phyloP scores from a whole-genome alignment of 1,140 invertebrate genomes.

The Rhynchophorus ferrugineus region DNA sequence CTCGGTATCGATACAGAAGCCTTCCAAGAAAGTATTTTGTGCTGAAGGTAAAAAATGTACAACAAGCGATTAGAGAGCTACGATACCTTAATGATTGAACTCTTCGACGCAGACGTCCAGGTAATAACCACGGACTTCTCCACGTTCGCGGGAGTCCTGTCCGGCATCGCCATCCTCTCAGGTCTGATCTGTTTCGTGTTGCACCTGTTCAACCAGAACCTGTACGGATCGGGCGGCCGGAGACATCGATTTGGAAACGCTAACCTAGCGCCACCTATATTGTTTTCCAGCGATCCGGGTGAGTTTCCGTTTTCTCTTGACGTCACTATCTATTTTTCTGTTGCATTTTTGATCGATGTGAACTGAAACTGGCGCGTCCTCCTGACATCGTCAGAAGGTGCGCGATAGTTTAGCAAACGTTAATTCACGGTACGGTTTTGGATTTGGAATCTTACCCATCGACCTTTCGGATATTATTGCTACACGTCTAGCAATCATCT shows the following conservation, averaged over 20 bases:
- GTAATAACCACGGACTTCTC: constrained; percentile 74
- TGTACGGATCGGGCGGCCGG: constrained; percentile 52
- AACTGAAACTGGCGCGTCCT: no score
- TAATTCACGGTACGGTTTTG: no score
- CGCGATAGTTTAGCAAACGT: no score
- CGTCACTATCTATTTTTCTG: background rate
- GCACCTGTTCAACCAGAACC: constrained; percentile 66
- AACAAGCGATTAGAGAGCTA: background rate
- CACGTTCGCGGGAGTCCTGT: constrained; percentile 70
- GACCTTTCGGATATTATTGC: no score
- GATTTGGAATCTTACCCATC: no score
- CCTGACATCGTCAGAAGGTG: no score
- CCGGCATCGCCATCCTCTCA: constrained; percentile 73
- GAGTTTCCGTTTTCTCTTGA: constrained; percentile 16
- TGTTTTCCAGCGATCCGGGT: constrained; percentile 76
- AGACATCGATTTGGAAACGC: constrained; percentile 69
- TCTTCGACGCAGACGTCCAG: constrained; percentile 57
- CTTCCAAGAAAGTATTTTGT: constrained; percentile 67
- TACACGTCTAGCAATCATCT: no score
- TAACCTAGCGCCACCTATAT: constrained; percentile 68
- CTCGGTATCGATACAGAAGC: constrained; percentile 62
- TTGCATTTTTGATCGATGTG: background rate
- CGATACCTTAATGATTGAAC: no score
- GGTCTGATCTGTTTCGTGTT: constrained; percentile 79
- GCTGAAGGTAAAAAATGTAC: constrained; percentile 58